phyloP scores from a whole-genome alignment of 1,140 invertebrate species.

The Drosophila mayri region DNA sequence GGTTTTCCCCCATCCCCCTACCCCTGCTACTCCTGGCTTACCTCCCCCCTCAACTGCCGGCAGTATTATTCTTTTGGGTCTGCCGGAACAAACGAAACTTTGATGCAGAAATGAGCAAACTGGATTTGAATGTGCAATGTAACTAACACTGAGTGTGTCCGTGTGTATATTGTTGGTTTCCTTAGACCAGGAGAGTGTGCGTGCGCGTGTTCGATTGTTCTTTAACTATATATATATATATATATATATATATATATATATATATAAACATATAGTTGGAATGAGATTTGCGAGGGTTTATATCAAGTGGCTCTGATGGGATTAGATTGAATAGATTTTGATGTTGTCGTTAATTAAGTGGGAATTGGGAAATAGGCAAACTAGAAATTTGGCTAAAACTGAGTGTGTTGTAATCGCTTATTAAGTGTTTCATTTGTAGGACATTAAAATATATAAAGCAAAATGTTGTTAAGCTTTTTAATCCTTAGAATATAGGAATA shows the following conservation, averaged over 20 bases:
- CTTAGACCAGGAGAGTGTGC: slow-evolving; percentile 2
- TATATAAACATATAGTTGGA: background rate
- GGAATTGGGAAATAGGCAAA: slow-evolving; percentile 17
- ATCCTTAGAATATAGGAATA: background rate
- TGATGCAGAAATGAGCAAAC: slow-evolving; percentile 45
- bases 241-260: background rate
- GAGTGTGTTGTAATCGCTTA: slow-evolving; percentile 16
- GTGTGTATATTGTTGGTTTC: slow-evolving; percentile 27
- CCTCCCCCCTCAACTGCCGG: slow-evolving; percentile 5
- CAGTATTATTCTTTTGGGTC: slow-evolving; percentile 64
- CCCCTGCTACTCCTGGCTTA: background rate
- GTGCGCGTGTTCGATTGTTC: slow-evolving; percentile 36
- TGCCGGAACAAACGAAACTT: slow-evolving; percentile 46
- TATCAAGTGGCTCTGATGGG: slow-evolving; percentile 35
- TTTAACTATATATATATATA: slow-evolving; percentile 3
- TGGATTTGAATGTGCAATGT: slow-evolving; percentile 45
- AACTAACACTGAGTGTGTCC: slow-evolving; percentile 34
- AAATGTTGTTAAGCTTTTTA: background rate
- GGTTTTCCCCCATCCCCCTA: background rate
- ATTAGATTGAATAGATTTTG: slow-evolving; percentile 29
- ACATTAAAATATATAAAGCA: background rate
- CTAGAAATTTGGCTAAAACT: slow-evolving; percentile 6
- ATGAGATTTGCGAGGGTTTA: background rate
- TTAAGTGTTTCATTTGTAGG: slow-evolving; percentile 5
- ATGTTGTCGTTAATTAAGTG: slow-evolving; percentile 40